These are phyloP conservation scores for Gasterosteus aculeatus DNA, from an alignment of 2,113 vertebrate species.

Conservation along the genomic window DNA sequence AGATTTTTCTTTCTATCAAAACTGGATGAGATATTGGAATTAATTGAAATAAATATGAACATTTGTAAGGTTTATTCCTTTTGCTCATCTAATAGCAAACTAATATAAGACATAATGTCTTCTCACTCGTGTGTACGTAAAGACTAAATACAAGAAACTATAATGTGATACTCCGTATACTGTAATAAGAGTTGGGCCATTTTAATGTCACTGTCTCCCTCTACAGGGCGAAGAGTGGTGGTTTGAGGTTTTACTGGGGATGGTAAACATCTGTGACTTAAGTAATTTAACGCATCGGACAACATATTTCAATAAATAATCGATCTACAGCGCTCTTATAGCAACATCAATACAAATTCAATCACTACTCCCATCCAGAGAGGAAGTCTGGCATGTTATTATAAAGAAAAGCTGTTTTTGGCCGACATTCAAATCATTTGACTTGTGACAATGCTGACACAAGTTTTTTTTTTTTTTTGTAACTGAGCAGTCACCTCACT, in stretches of 20 bases:
- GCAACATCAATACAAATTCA: neutral
- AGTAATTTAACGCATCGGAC: neutral
- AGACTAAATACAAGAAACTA: neutral
- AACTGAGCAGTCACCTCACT: constrained; percentile 75
- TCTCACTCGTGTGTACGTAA: neutral
- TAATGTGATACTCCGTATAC: neutral
- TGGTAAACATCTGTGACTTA: neutral
- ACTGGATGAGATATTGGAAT: neutral
- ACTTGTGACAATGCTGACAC: constrained; percentile 7
- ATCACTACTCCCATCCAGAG: neutral
- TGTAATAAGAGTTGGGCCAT: neutral
- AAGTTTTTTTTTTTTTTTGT: constrained; percentile 33
- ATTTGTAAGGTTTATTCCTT: neutral
- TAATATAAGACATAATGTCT: neutral
- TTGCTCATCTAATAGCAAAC: neutral
- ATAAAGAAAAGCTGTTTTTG: neutral
- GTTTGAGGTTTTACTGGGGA: neutral
- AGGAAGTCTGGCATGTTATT: neutral
- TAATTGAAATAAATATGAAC: neutral
- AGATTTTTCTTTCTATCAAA: neutral
- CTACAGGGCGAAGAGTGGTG: neutral
- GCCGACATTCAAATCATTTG: neutral
- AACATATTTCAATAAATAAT: constrained; percentile 3
- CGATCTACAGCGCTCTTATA: neutral
- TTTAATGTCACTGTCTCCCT: constrained; percentile 15